Evolutionary conservation across 2,888 invertebrate genomes (phyloP), one percentile per base, ranked within the genome.

Genomic region (Yponomeuta plumbellus): DNA sequence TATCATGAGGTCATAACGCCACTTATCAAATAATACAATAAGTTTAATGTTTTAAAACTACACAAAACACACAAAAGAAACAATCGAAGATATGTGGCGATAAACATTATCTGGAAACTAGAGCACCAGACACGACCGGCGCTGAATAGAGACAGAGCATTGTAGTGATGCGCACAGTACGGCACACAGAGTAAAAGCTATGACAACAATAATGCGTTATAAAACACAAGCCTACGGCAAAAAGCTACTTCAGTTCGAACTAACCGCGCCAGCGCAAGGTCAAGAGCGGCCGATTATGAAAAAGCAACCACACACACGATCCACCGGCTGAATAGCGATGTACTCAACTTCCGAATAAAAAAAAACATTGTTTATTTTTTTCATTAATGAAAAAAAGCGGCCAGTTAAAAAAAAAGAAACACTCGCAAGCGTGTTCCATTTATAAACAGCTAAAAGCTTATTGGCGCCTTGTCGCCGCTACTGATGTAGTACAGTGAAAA

Each of bases 151-250:
- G 21, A 52, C 64, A 13, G n/a, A 22, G 23, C 6, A 11, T 34
- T 17, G 44, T 52, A 52, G 8, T 17, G 44, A 17, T 17, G 44
- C 17, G n/a, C 10, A 13, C 44, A 17, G 44, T 52, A 52, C 21
- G 70, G 73, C 73, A 73, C 77, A 73, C 83, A 75, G 23, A 62
- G 84, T 83, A 86, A 88, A 86, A 87, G 86, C 86, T 85, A 85
- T 84, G 82, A 88, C 86, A 86, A 88, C 87, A 88, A 84, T 83
- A 80, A 80, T 80, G 81, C 84, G 80, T 88, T 89, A 90, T 90
- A 91, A 91, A 90, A 89, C 84, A 80, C 76, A 77, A 79, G 72
- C 82, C 76, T 77, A 76, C 77, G 75, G 81, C 85, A 80, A 83
- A 86, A 86, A 84, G 80, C 80, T 76, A 81, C 83, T 85, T 87